Evolutionary conservation across 2,113 vertebrate species (phyloP), one percentile per base, ranked within the genome.

Genomic region (Anthoscopus minutus): DNA sequence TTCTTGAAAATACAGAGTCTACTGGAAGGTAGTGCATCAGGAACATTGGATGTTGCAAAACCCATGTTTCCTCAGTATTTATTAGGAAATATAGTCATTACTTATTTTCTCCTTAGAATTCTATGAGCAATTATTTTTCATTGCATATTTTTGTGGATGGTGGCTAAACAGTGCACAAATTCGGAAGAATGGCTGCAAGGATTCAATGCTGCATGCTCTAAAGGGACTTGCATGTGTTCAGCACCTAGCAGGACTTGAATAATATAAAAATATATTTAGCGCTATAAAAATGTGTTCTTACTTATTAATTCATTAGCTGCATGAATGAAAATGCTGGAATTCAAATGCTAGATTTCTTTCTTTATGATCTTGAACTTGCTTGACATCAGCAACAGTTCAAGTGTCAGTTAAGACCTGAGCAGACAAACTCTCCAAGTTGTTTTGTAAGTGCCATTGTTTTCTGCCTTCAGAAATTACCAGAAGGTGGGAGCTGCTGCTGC

Each of bases 351-450:
- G 15, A 21, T n/a, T 62, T 86, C 58, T 96, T 88, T 92, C 70
- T 66, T 93, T 88, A 44, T 72, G 11, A 78, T 86, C 60, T 92
- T 94, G 88, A 96, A 94, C 72, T 92, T 93, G 81, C 92, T 96
- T 95, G 76, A 40, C 28, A 56, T 78, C 70, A 50, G 47, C 27
- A 74, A 8, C 48, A 89, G 56, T 88, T 95, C 78, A 93, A 81
- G 70, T 86, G 35, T 76, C 74, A 83, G 40, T 86, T 92, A 94
- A 81, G 66, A 84, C 54, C 50, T 77, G 62, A 95, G 87, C 54
- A 70, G 38, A 82, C 70, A 71, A 44, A 48, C 30, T 89, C 45
- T 56, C 81, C 51, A 88, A 33, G 45, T 3, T 37, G n/a, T 81
- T 91, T 85, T 38, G 84, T 54, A 69, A 81, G 84, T 79, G 81